These are phyloP conservation scores for Enteromius afrohamiltoni DNA, from an alignment of 2,797 vertebrate species.

Conservation along the genomic window DNA sequence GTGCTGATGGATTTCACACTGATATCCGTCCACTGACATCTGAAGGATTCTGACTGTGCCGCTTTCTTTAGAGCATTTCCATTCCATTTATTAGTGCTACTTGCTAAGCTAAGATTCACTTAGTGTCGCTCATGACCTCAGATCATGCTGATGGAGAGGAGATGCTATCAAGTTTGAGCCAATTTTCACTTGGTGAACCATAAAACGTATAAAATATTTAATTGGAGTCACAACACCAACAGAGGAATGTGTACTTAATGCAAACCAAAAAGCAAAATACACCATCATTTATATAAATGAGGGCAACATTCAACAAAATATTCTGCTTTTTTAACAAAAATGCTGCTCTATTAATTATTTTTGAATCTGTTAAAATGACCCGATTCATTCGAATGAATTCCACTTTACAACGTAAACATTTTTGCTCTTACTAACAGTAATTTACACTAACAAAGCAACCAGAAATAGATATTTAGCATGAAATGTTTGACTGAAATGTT, in stretches of 20 bases:
- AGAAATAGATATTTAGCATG: background rate
- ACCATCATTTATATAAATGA: background rate
- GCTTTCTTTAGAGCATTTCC: background rate
- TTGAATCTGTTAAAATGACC: background rate
- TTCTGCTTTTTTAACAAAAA: too few species aligned
- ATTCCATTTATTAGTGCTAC: constrained; percentile 2
- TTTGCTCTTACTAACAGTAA: background rate
- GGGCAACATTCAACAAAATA: background rate
- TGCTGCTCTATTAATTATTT: too few species aligned
- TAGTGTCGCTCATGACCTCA: background rate
- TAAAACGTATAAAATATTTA: background rate
- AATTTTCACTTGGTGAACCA: background rate
- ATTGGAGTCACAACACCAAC: background rate
- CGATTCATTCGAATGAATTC: too few species aligned
- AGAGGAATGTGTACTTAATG: background rate
- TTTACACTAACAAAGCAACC: background rate
- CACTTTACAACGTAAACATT: too few species aligned
- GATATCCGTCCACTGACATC: constrained; percentile 11
- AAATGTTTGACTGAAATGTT: background rate
- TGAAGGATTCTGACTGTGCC: constrained; percentile 5
- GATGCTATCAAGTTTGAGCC: background rate
- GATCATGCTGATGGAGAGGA: background rate
- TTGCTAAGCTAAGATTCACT: constrained; percentile 1
- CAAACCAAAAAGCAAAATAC: background rate
- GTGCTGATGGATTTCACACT: constrained; percentile 36